phyloP scores from a whole-genome alignment of 2,113 vertebrate genomes.

The Lamprotornis superbus region DNA sequence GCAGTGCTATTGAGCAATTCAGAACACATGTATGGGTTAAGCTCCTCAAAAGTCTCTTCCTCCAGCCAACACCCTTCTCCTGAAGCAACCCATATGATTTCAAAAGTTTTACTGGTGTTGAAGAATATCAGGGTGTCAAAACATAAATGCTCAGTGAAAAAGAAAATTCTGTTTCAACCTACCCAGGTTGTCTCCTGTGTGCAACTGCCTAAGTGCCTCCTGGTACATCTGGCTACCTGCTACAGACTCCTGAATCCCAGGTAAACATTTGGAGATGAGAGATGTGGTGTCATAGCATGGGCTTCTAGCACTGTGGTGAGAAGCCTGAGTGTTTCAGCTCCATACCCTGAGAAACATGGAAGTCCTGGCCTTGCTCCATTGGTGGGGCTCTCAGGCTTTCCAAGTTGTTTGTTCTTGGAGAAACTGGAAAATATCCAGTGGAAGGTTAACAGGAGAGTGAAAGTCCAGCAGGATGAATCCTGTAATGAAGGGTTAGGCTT shows the following conservation, averaged over 20 bases:
- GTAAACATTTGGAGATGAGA: not conserved
- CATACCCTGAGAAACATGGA: not conserved
- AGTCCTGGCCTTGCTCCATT: not conserved
- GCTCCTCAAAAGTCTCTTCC: not conserved
- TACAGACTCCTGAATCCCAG: not conserved
- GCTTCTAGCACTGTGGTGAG: rapidly evolving
- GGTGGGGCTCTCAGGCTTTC: not conserved
- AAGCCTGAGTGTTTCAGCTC: not conserved
- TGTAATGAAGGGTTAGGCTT: not conserved
- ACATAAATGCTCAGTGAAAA: not conserved
- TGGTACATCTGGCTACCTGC: not conserved
- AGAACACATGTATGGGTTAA: not conserved
- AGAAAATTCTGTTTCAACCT: not conserved
- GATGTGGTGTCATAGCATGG: not conserved
- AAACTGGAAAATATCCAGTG: not conserved
- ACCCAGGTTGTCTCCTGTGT: not conserved
- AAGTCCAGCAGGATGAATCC: not conserved
- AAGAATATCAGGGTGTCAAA: not conserved
- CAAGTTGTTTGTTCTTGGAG: not conserved
- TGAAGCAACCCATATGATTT: not conserved
- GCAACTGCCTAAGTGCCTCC: not conserved
- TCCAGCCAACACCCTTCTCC: not conserved
- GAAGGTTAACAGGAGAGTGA: not conserved
- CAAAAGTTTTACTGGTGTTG: not conserved
- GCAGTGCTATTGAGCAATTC: not conserved